A percentile compares a stretch with the other conserved stretches of the same genome.
phyloP scores from a whole-genome alignment of 2,113 vertebrate species.

The Callaeas wilsoni region DNA sequence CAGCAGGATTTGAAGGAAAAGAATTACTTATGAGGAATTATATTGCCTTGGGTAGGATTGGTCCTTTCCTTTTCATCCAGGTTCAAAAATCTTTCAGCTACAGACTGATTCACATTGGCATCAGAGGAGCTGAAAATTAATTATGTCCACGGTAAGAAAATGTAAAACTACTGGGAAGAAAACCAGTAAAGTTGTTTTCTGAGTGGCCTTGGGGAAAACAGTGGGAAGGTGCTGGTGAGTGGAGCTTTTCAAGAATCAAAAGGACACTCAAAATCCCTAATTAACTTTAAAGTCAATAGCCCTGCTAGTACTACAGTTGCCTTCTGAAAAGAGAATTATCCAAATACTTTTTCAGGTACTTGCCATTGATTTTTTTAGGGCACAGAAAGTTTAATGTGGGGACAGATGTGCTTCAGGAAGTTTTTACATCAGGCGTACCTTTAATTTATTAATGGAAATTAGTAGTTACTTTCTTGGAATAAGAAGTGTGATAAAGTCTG shows the following conservation, averaged over 20 bases:
- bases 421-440: not conserved
- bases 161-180: not conserved
- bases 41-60: not conserved
- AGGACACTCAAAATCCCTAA: not conserved
- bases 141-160: not conserved
- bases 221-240: not conserved
- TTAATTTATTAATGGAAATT: not conserved
- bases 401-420: not conserved
- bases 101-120: not conserved
- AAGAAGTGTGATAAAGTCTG: not conserved
- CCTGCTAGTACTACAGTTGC: not conserved
- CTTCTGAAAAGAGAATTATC: not conserved
- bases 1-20: not conserved
- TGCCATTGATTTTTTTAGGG: not conserved
- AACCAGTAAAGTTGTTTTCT: not conserved
- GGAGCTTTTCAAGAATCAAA: conserved; percentile 8
- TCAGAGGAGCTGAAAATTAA: not conserved
- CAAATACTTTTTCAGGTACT: not conserved
- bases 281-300: not conserved
- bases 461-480: not conserved
- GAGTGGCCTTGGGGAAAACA: not conserved
- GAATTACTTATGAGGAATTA: not conserved
- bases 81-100: not conserved
- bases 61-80: not conserved
- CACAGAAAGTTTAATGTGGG: not conserved